Percentiles rank a stretch among this genome's conserved stretches.
Evolutionary conservation across 2,797 vertebrate species (phyloP).

Genomic region (Acanthis flammea): DNA sequence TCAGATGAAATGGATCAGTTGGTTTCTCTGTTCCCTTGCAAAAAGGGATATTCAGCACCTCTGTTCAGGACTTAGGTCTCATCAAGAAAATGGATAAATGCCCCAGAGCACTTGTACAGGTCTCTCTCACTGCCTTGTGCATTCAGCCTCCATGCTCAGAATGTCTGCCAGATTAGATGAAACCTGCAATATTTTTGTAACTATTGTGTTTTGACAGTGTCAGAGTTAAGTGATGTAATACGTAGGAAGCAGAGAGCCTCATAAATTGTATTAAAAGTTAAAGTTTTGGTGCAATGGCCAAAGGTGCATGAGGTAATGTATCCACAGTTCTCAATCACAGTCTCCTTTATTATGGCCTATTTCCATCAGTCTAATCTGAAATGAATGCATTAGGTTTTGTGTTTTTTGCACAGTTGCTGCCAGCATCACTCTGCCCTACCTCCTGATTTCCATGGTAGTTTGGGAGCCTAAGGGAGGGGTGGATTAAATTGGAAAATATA

Average conservation of each 20-base stretch:
- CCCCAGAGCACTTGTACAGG: background rate
- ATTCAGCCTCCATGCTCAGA: background rate
- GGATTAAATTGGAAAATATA: slow-evolving; percentile 82
- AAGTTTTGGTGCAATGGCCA: slow-evolving; percentile 60
- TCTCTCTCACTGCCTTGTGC: background rate
- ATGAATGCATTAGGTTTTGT: slow-evolving; percentile 34
- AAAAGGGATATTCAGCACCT: background rate
- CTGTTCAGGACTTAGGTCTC: background rate
- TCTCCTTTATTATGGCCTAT: slow-evolving; percentile 33
- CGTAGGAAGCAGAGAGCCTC: slow-evolving; percentile 27
- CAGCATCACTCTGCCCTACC: slow-evolving; percentile 45
- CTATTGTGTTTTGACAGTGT: slow-evolving; percentile 39
- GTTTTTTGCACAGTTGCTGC: slow-evolving; percentile 38
- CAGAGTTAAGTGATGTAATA: slow-evolving; percentile 14
- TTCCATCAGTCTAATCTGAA: slow-evolving; percentile 46
- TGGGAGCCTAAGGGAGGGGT: slow-evolving; percentile 71
- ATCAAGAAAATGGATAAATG: background rate
- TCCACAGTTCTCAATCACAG: slow-evolving; percentile 45
- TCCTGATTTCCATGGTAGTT: slow-evolving; percentile 41
- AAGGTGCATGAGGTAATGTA: slow-evolving; percentile 59
- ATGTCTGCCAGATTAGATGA: slow-evolving; percentile 2
- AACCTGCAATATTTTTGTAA: slow-evolving; percentile 9
- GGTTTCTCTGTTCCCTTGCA: background rate
- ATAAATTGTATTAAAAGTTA: slow-evolving; percentile 60
- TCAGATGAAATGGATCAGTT: background rate